These are phyloP conservation scores for Odontocerum albicorne DNA, from an alignment of 2,888 invertebrate genomes.

Conservation along the genomic window DNA sequence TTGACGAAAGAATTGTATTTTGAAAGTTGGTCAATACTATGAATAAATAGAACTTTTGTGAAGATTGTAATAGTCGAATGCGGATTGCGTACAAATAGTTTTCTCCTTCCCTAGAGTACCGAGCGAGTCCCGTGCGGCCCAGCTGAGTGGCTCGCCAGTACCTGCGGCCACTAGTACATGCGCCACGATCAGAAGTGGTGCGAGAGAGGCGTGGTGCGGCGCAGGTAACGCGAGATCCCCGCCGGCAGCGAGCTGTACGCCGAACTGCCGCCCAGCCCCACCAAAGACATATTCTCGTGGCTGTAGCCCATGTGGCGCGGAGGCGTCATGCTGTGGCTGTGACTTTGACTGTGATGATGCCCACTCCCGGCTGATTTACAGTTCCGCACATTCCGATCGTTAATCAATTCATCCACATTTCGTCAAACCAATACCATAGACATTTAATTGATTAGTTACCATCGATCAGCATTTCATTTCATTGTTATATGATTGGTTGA, in stretches of 20 bases:
- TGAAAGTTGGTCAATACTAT: no score
- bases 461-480: no score
- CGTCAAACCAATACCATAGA: no score
- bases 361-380: not conserved
- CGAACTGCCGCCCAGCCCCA: conserved; percentile 25
- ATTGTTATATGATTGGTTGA: no score
- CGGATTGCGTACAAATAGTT: conserved; percentile 3
- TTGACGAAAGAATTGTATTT: no score
- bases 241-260: conserved; percentile 22
- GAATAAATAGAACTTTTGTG: no score
- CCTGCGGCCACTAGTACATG: conserved; percentile 6
- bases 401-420: no score
- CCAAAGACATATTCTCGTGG: conserved; percentile 33
- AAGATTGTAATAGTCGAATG: not conserved
- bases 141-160: not conserved
- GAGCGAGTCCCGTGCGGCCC: not conserved
- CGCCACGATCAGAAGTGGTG: conserved; percentile 30
- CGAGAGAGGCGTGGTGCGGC: conserved; percentile 21
- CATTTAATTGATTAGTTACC: no score
- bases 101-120: not conserved
- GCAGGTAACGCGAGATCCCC: conserved; percentile 15
- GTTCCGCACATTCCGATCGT: conserved; percentile 1
- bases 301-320: conserved; percentile 43
- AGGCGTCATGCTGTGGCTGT: not conserved
- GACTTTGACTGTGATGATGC: not conserved